A percentile compares a stretch with the other conserved stretches of the same genome.
Evolutionary conservation across 2,113 vertebrate species (phyloP).

Genomic region (Ibidorhyncha struthersii): DNA sequence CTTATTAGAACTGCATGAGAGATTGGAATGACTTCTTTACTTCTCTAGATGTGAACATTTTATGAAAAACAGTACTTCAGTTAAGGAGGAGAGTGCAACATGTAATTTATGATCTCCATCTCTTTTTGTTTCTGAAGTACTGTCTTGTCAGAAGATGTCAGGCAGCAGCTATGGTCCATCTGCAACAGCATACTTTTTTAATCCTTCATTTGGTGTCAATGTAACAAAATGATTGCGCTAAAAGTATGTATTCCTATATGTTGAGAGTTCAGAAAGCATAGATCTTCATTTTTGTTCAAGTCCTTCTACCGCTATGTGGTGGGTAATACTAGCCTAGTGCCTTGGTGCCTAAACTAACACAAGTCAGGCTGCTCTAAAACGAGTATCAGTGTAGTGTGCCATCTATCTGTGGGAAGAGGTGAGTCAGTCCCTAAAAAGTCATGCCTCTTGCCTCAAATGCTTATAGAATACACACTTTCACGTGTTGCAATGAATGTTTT

Average conservation of each 20-base stretch:
- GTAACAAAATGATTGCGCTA: neutral
- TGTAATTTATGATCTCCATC: neutral
- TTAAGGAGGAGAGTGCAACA: neutral
- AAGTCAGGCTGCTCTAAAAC: neutral
- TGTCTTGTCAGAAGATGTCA: neutral
- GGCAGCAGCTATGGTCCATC: neutral
- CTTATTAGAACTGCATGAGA: neutral
- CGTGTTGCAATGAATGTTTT: neutral
- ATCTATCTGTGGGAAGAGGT: neutral
- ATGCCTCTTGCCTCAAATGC: neutral
- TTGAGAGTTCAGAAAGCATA: neutral
- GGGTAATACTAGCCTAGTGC: neutral
- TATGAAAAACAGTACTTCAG: neutral
- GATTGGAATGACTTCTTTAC: neutral
- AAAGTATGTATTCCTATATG: neutral
- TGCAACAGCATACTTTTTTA: neutral
- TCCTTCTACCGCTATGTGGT: neutral
- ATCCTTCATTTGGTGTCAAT: neutral
- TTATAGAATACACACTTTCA: neutral
- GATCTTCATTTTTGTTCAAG: neutral
- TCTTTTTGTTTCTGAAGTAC: neutral
- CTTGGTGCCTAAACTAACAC: neutral
- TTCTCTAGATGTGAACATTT: neutral
- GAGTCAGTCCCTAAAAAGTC: neutral
- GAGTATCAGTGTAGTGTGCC: neutral